Conservation (phyloP, 2,113 vertebrate species). For the Bostrychus sinensis region DNA sequence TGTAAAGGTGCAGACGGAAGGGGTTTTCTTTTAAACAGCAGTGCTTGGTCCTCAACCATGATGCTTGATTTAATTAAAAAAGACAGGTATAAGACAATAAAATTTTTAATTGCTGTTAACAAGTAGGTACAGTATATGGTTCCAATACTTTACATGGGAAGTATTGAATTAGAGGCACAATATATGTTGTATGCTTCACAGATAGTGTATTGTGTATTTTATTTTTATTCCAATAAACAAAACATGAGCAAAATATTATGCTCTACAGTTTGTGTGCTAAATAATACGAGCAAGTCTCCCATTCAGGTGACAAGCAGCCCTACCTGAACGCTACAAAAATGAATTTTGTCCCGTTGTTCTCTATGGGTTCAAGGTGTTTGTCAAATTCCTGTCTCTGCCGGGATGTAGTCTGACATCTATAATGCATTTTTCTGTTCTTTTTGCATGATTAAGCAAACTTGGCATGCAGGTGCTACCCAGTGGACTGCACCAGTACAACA, state of each 20-base stretch:
- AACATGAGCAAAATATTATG: conserved; percentile 19
- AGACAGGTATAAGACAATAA: not conserved
- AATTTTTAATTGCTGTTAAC: not conserved
- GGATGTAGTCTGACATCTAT: conserved; percentile 68
- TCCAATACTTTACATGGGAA: no score
- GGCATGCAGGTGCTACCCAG: conserved; percentile 79
- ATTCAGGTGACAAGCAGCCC: conserved; percentile 43
- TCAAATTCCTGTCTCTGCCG: conserved; percentile 70
- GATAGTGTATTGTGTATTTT: no score
- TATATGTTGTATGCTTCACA: no score
- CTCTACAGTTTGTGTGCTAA: conserved; percentile 23
- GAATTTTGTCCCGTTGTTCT: conserved; percentile 62
- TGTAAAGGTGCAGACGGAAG: no score
- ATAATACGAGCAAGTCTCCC: conserved; percentile 28
- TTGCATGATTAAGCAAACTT: conserved; percentile 84
- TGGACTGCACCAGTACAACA: conserved; percentile 71
- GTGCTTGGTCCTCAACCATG: not conserved
- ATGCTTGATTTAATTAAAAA: not conserved
- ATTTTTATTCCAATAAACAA: no score
- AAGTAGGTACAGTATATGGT: no score
- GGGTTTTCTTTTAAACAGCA: no score
- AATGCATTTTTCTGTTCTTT: conserved; percentile 79
- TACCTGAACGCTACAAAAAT: conserved; percentile 53
- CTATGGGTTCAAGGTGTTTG: conserved; percentile 74
- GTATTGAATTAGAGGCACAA: no score